Base-by-base conservation (phyloP, 2,113 vertebrate species). In the Haemorhous mexicanus region DNA sequence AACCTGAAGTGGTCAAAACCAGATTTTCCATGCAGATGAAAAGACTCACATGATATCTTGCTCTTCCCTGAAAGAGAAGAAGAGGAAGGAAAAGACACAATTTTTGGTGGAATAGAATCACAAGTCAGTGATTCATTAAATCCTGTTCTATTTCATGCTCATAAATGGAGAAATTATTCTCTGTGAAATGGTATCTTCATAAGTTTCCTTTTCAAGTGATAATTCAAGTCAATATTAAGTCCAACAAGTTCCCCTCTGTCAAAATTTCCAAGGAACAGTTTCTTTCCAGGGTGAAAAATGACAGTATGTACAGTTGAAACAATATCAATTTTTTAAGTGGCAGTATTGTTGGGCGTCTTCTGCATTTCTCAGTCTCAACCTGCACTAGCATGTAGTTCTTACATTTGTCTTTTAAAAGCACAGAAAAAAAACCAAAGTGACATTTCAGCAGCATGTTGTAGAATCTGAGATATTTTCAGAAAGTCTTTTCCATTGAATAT, bases 81-180 rank as follows among this genome's bases (percentile, higher is more conserved):
- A 78, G 47, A 69, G 37, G 53, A 91, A 85, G 47, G 46, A 87
- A 89, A 46, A 37, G 1, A 67, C 24, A 44, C 20, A 72, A 5
- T 64, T 87, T 83, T 92, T 56, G n/a, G 47, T 63, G 27, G 50
- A 90, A 88, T 12, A 70, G 37, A 91, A 88, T 92, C 94, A 93
- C 80, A 84, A 59, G 72, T 67, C 72, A 50, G 55, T 88, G 92
- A 93, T 93, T 97, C 88, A 86, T 86, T 88, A 67, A 83, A 84
- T 74, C 55, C 59, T 73, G 1, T 84, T 92, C 39, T 90, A 33
- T 50, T 47, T 66, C 41, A 21, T 59, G 43, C 19, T 89, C 15
- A 63, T 49, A 74, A 93, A 66, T 12, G 21, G 55, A 85, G 52
- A 61, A n/a, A 50, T 73, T 7, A 46, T 86, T 59, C 14, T 94